Evolutionary conservation across 1,140 invertebrate species (phyloP), one percentile per base, ranked within the genome.

Genomic region (Venturia canescens): DNA sequence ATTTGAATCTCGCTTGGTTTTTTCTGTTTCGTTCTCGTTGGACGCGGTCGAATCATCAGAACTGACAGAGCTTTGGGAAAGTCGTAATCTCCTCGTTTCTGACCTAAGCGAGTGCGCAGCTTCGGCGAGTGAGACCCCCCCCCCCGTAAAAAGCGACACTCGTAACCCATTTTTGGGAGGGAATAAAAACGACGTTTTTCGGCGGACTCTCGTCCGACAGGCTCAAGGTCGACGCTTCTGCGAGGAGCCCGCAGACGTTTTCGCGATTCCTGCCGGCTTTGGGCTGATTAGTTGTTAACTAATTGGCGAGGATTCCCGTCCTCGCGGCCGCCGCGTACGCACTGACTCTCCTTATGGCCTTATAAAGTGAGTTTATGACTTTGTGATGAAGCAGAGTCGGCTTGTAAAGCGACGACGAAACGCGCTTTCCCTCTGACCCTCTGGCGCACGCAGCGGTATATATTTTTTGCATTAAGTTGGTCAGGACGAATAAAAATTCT

Each of bases 321-420:
- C n/a, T n/a, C n/a, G n/a, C n/a, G n/a, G 23, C 50, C 50, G 71
- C 71, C 11, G n/a, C 11, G n/a, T 21, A 27, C 23, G 23, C 21
- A 66, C 60, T 57, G 53, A 16, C 53, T 69, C 63, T 88, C 83
- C 88, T 90, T 89, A 89, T 86, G 83, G 82, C 78, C 80, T 85
- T 86, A 86, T 87, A 88, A 87, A 87, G 86, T 82, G 84, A 84
- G 82, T 90, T 90, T 90, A 90, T 89, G 87, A 88, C 87, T 86
- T 86, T 87, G 88, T 89, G 90, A 91, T 89, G 87, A 90, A 90
- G 85, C 87, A 88, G n/a, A n/a, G 89, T 90, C 89, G n/a, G n/a
- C 79, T 72, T 63, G 63, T 50, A 57, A 57, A 60, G n/a, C n/a
- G 16, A 78, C 21, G 31, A 23, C 57, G 50, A 60, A 66, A 66